Percentiles rank a stretch among this genome's conserved stretches.
phyloP scores from a whole-genome alignment of 2,888 invertebrate species.

The Dicycla oo region DNA sequence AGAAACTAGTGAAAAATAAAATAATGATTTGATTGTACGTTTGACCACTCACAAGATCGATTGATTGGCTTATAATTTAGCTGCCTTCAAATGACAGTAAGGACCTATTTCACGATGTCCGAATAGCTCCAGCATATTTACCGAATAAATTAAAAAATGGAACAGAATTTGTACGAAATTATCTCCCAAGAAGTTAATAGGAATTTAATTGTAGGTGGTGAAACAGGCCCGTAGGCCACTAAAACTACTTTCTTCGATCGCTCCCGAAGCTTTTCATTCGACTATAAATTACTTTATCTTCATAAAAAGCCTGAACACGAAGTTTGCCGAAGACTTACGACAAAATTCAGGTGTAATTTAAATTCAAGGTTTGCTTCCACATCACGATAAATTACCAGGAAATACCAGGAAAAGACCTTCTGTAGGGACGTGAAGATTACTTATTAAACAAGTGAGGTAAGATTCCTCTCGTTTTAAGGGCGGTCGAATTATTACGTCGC shows the following conservation, averaged over 20 bases:
- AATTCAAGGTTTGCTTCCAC: conserved; percentile 64
- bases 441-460: conserved; percentile 72
- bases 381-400: conserved; percentile 66
- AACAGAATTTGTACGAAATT: too few species aligned
- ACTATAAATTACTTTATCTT: conserved; percentile 36
- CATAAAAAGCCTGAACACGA: conserved; percentile 39
- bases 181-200: too few species aligned
- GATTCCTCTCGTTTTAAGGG: conserved; percentile 67
- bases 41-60: not conserved
- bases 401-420: conserved; percentile 60
- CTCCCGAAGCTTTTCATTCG: conserved; percentile 4
- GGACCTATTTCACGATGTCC: too few species aligned
- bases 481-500: conserved; percentile 78
- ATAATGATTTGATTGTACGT: not conserved
- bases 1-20: not conserved
- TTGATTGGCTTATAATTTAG: not conserved
- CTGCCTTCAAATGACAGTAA: not conserved
- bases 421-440: conserved; percentile 70
- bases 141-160: too few species aligned
- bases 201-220: too few species aligned
- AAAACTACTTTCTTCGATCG: conserved; percentile 23
- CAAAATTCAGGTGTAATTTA: conserved; percentile 64
- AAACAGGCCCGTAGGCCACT: not conserved
- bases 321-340: conserved; percentile 33
- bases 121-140: too few species aligned